A percentile compares a stretch with the other conserved stretches of the same genome.
These are phyloP conservation scores for Conger conger DNA, from an alignment of 2,113 vertebrate genomes.

Conservation along the genomic window DNA sequence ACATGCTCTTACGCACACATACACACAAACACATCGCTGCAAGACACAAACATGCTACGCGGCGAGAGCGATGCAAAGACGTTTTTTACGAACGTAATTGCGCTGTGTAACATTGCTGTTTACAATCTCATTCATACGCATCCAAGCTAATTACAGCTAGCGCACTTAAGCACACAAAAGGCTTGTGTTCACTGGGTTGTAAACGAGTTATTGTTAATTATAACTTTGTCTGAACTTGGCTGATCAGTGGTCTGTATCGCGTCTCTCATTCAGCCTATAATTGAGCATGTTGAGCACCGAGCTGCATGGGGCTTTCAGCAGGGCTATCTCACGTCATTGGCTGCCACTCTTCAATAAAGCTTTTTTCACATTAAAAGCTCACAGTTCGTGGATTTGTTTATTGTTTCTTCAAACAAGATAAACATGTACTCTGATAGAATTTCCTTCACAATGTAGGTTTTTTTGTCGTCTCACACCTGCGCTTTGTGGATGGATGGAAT, in stretches of 20 bases:
- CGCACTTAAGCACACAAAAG: constrained; percentile 69
- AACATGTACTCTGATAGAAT: neutral
- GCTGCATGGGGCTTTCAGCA: constrained; percentile 21
- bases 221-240: constrained; percentile 70
- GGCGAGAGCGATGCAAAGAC: constrained; percentile 47
- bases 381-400: neutral
- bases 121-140: constrained; percentile 63
- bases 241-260: constrained; percentile 64
- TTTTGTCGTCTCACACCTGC: neutral
- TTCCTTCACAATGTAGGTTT: neutral
- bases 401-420: neutral
- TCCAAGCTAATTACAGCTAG: constrained; percentile 66
- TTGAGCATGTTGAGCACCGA: constrained; percentile 59
- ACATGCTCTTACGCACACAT: constrained; percentile 6
- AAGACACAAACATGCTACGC: constrained; percentile 38
- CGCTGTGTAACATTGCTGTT: constrained; percentile 66
- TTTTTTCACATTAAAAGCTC: neutral
- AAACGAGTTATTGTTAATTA: constrained; percentile 75
- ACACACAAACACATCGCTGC: neutral
- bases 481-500: neutral
- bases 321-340: constrained; percentile 29
- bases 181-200: constrained; percentile 65
- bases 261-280: constrained; percentile 63
- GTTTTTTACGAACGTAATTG: constrained; percentile 42
- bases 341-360: neutral